Base-by-base conservation (phyloP, 2,888 invertebrate species). In the Tubiluchus corallicola region DNA sequence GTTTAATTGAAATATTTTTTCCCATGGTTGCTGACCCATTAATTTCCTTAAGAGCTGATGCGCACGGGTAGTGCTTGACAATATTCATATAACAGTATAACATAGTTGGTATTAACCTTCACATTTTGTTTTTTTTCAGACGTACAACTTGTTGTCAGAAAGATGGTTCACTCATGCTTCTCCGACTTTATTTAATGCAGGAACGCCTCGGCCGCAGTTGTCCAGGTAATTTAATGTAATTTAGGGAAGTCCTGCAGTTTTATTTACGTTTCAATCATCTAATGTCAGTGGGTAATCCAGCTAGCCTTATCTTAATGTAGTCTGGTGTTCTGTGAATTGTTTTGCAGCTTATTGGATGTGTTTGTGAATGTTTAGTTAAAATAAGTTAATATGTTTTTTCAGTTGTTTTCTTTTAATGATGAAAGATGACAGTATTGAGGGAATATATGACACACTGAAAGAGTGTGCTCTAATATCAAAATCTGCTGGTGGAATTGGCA, bases 91-190 rank as follows among this genome's bases (percentile, higher is more conserved):
- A n/a, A n/a, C n/a, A n/a, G n/a, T n/a, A n/a, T n/a, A n/a, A n/a
- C n/a, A n/a, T n/a, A n/a, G n/a, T n/a, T n/a, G n/a, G n/a, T n/a
- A n/a, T n/a, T n/a, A 37, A 21, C 4, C 17, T 42, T 5, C 4
- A 15, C 2, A 39, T n/a, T 4, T 16, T 9, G 15, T 42, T 3
- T 52, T 45, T 16, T 50, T 53, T 13, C 53, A 67, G 68, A 94
- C 96, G 0, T 98, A 98, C 65, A 88, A 98, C 62, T 71, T 84
- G 47, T 67, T 98, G 53, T 96, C 96, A 0, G 88, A 92, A 60
- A 67, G 80, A 54, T 94, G 82, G 71, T 98, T 98, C 61, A 98
- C 92, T 0, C 96, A 98, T 67, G 96, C 94, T 2, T 90, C 92
- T 20, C 94, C 98, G 1, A 98, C 98, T 1, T 71, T 98, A 21